These are phyloP conservation scores for Venustoraphidia nigricollis DNA, from an alignment of 2,888 invertebrate genomes.

Conservation along the genomic window DNA sequence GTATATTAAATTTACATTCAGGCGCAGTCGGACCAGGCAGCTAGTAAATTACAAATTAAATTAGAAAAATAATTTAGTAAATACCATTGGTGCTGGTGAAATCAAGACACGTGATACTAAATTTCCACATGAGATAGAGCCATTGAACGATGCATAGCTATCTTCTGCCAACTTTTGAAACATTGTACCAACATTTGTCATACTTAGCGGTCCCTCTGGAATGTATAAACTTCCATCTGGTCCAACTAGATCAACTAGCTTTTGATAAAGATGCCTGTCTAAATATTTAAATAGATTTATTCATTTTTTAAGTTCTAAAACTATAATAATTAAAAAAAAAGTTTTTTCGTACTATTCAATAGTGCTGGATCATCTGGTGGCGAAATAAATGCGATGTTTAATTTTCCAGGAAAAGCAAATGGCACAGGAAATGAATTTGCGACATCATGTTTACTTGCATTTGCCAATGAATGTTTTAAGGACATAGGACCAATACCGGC, in stretches of 20 bases:
- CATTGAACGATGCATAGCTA: slow-evolving; percentile 58
- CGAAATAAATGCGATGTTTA: slow-evolving; percentile 58
- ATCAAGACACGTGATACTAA: slow-evolving; percentile 55
- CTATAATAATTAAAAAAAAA: not conserved
- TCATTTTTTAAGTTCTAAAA: not conserved
- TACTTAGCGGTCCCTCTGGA: slow-evolving; percentile 33
- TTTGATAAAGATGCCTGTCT: slow-evolving; percentile 61
- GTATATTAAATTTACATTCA: no score
- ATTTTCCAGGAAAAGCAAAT: slow-evolving; percentile 64
- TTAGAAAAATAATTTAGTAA: slow-evolving; percentile 6
- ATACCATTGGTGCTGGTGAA: slow-evolving; percentile 57
- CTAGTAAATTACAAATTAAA: no score
- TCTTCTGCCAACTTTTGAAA: slow-evolving; percentile 55
- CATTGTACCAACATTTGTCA: slow-evolving; percentile 30
- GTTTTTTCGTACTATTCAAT: slow-evolving; percentile 22
- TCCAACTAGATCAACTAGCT: slow-evolving; percentile 61
- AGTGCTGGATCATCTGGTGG: slow-evolving; percentile 44
- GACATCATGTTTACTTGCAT: slow-evolving; percentile 27
- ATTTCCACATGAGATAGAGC: slow-evolving; percentile 56
- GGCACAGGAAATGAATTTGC: slow-evolving; percentile 51
- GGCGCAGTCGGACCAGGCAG: no score
- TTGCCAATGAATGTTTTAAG: slow-evolving; percentile 37
- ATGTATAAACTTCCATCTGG: slow-evolving; percentile 43
- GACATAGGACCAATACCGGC: slow-evolving; percentile 51
- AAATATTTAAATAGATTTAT: slow-evolving; percentile 12